These are phyloP conservation scores for Agrochola lychnidis DNA, from an alignment of 2,888 invertebrate species.

Conservation along the genomic window DNA sequence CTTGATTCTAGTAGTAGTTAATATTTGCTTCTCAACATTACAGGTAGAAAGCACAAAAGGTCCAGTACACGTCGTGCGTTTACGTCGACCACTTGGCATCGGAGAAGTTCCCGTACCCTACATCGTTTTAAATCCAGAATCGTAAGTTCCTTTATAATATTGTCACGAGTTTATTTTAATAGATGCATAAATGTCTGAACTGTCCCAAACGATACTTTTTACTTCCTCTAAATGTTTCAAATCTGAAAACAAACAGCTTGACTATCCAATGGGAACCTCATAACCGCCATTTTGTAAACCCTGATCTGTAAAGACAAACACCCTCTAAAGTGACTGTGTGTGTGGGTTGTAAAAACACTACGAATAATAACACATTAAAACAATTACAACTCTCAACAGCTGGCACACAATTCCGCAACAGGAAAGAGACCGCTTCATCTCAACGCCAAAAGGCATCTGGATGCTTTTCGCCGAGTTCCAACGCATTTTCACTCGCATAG, in stretches of 20 bases:
- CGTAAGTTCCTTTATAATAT: conserved; percentile 67
- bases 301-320: background rate
- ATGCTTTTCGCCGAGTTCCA: conserved; percentile 96
- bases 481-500: conserved; percentile 95
- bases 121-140: conserved; percentile 69
- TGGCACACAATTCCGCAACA: conserved; percentile 95
- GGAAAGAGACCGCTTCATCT: conserved; percentile 93
- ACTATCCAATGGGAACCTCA: background rate
- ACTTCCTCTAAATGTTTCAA: background rate
- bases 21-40: conserved; percentile 9
- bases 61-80: conserved; percentile 75
- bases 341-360: background rate
- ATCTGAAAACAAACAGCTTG: background rate
- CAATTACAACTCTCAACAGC: conserved; percentile 64
- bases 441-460: conserved; percentile 94
- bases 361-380: conserved; percentile 3
- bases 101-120: conserved; percentile 76
- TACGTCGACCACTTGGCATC: conserved; percentile 77
- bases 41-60: conserved; percentile 79
- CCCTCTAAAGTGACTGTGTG: background rate
- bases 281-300: background rate
- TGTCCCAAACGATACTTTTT: background rate
- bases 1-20: background rate
- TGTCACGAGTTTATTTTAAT: background rate
- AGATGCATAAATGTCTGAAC: background rate